Conservation (phyloP, 1,140 invertebrate genomes). For the Zeugodacus cucurbitae region DNA sequence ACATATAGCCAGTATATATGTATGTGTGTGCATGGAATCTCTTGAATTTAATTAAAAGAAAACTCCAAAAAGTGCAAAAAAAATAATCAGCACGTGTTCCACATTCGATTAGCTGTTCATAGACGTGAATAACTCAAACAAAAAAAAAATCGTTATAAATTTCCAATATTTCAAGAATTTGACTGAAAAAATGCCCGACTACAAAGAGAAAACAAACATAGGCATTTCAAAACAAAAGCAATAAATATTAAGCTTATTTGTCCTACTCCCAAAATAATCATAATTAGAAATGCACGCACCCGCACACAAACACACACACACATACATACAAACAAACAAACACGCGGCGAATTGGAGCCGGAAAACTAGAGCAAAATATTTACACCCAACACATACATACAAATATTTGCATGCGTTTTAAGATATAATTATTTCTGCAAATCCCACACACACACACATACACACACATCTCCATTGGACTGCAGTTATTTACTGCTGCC, state of each 20-base stretch:
- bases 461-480: neutral
- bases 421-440: neutral
- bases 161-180: neutral
- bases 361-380: neutral
- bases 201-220: neutral
- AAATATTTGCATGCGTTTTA: neutral
- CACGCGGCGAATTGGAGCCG: neutral
- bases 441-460: neutral
- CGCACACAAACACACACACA: neutral
- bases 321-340: neutral
- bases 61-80: neutral
- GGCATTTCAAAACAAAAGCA: neutral
- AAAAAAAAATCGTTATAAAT: neutral
- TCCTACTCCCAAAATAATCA: constrained; percentile 18
- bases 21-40: neutral
- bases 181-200: neutral
- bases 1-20: neutral
- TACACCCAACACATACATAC: neutral
- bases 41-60: neutral
- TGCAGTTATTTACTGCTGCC: neutral
- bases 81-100: too few relatives aligned
- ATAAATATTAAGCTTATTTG: neutral
- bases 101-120: too few relatives aligned
- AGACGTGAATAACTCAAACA: neutral
- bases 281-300: neutral